A percentile compares a stretch with the other conserved stretches of the same genome.
phyloP scores from a whole-genome alignment of 1,140 invertebrate genomes.

The Proctacanthus coquilletti region DNA sequence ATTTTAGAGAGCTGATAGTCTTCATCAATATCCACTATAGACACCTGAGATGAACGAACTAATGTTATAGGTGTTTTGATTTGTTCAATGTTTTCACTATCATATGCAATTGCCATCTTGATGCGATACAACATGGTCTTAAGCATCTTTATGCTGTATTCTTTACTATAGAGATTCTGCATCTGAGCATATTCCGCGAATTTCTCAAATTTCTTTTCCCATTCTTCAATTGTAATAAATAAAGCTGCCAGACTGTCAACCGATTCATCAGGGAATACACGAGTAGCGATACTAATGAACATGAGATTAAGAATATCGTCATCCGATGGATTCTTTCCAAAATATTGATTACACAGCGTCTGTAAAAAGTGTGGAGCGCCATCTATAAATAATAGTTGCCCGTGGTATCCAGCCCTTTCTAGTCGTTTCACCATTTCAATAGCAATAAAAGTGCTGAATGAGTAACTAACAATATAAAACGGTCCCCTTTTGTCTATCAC shows the following conservation, averaged over 20 bases:
- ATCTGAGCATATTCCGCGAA: conserved; percentile 19
- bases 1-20: conserved; percentile 47
- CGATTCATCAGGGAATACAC: conserved; percentile 36
- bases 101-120: conserved; percentile 35
- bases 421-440: conserved; percentile 37
- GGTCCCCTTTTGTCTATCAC: conserved; percentile 36
- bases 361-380: conserved; percentile 40
- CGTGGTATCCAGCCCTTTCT: conserved; percentile 38
- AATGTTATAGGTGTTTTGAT: conserved; percentile 43
- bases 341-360: conserved; percentile 27
- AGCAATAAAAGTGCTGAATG: conserved; percentile 43
- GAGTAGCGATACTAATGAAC: conserved; percentile 34
- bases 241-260: conserved; percentile 33
- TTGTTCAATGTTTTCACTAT: conserved; percentile 21
- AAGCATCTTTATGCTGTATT: conserved; percentile 33
- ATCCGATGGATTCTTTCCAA: conserved; percentile 29
- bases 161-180: conserved; percentile 31
- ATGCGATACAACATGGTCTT: conserved; percentile 38
- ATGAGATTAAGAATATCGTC: conserved; percentile 36
- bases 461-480: conserved; percentile 47
- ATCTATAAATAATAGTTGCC: conserved; percentile 39
- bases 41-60: conserved; percentile 40
- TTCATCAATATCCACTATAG: conserved; percentile 33
- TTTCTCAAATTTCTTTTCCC: conserved; percentile 15
- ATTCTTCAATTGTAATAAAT: conserved; percentile 18